These are phyloP conservation scores for Climacteris rufus DNA, from an alignment of 2,113 vertebrate species.

Conservation along the genomic window DNA sequence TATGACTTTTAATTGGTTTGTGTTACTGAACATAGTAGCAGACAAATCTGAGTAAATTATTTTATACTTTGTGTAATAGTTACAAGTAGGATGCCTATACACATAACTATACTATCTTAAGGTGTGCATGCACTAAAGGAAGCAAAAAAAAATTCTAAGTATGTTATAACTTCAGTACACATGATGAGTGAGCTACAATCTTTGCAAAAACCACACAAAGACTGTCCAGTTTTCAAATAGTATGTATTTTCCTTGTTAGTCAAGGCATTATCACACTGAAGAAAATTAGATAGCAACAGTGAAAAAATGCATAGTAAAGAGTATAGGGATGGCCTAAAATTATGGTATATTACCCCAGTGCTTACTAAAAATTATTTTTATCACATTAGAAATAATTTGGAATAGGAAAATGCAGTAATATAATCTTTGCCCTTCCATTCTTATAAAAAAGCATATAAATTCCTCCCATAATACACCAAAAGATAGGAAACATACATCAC, in stretches of 20 bases:
- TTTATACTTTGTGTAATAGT: background rate
- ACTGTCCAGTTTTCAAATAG: background rate
- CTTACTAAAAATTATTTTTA: background rate
- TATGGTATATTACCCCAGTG: background rate
- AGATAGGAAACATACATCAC: background rate
- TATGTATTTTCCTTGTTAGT: background rate
- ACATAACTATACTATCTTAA: background rate
- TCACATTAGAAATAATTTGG: background rate
- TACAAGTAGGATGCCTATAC: background rate
- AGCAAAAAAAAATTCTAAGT: background rate
- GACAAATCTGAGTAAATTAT: background rate
- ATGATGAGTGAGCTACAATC: background rate
- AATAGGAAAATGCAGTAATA: background rate
- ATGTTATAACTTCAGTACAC: background rate
- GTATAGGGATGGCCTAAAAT: background rate
- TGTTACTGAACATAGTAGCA: background rate
- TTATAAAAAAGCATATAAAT: background rate
- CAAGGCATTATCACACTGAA: background rate
- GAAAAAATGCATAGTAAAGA: background rate
- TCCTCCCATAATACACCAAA: background rate
- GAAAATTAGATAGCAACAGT: background rate
- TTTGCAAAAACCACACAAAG: background rate
- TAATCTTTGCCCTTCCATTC: background rate
- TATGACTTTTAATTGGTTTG: background rate
- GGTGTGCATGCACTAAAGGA: rapidly evolving